Percentiles rank a stretch among this genome's conserved stretches.
phyloP scores from a whole-genome alignment of 2,888 invertebrate species.

The Cerastis leucographa region DNA sequence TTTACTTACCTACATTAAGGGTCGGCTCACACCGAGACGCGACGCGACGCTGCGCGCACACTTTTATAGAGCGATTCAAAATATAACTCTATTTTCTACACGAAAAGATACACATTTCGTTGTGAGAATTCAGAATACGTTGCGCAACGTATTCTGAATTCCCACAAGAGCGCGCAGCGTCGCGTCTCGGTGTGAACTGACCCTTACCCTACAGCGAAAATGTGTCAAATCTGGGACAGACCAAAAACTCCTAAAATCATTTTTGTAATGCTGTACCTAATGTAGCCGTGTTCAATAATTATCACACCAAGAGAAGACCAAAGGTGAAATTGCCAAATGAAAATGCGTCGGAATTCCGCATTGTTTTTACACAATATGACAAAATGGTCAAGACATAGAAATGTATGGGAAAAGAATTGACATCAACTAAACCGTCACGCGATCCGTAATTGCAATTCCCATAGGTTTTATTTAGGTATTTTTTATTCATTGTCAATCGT shows the following conservation, averaged over 20 bases:
- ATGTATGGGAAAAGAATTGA: conserved; percentile 27
- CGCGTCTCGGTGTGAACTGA: no score
- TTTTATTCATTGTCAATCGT: conserved; percentile 10
- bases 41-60: no score
- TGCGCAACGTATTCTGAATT: no score
- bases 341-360: not conserved
- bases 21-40: no score
- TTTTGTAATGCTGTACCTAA: not conserved
- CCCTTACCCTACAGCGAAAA: no score
- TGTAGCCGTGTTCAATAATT: not conserved
- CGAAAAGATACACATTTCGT: no score
- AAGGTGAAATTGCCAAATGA: not conserved
- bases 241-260: not conserved
- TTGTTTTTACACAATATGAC: not conserved
- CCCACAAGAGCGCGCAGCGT: no score
- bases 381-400: conserved; percentile 2
- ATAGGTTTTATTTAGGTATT: conserved; percentile 16
- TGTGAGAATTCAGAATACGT: no score
- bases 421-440: conserved; percentile 21
- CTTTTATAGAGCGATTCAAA: no score
- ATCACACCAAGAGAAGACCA: not conserved
- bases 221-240: not conserved
- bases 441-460: conserved; percentile 33
- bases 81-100: no score
- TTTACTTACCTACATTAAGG: not conserved